Percentiles rank a stretch among this genome's conserved stretches.
These are phyloP conservation scores for Drosophila sordidula DNA, from an alignment of 2,888 invertebrate genomes.

Conservation along the genomic window DNA sequence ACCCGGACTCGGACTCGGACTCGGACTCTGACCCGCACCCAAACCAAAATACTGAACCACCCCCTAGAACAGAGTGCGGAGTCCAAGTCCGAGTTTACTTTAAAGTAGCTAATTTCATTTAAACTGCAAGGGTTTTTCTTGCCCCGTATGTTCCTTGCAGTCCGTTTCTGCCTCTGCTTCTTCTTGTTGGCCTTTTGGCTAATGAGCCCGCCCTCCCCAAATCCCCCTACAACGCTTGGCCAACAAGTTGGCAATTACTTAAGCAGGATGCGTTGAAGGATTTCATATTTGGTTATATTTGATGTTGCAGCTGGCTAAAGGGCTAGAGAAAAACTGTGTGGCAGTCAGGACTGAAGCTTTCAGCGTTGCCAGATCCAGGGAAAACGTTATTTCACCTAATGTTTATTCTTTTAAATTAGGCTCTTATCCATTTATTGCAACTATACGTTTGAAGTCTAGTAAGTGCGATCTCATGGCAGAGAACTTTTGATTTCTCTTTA, in stretches of 20 bases:
- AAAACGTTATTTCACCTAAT: constrained; percentile 1
- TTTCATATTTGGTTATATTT: constrained; percentile 27
- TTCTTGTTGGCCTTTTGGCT: constrained; percentile 32
- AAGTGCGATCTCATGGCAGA: too few species aligned
- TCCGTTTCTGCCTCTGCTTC: neutral
- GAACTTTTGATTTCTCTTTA: too few species aligned
- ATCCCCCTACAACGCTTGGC: neutral
- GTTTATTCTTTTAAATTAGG: neutral
- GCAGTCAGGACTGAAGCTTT: constrained; percentile 10
- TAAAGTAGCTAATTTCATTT: constrained; percentile 46
- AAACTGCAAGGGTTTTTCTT: constrained; percentile 8
- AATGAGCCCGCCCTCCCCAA: constrained; percentile 45
- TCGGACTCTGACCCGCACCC: neutral
- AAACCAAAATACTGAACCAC: neutral
- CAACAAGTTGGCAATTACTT: constrained; percentile 58
- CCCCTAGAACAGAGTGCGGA: neutral
- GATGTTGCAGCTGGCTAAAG: neutral
- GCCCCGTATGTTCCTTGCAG: neutral
- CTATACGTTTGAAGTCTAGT: too few species aligned
- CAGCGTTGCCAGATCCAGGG: neutral
- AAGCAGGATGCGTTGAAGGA: constrained; percentile 50
- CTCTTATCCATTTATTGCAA: too few species aligned
- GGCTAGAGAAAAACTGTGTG: neutral
- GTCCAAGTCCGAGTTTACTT: constrained; percentile 34
- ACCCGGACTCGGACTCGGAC: neutral